A percentile compares a stretch with the other conserved stretches of the same genome.
phyloP scores from a whole-genome alignment of 2,797 vertebrate genomes.

The Harpagifer antarcticus region DNA sequence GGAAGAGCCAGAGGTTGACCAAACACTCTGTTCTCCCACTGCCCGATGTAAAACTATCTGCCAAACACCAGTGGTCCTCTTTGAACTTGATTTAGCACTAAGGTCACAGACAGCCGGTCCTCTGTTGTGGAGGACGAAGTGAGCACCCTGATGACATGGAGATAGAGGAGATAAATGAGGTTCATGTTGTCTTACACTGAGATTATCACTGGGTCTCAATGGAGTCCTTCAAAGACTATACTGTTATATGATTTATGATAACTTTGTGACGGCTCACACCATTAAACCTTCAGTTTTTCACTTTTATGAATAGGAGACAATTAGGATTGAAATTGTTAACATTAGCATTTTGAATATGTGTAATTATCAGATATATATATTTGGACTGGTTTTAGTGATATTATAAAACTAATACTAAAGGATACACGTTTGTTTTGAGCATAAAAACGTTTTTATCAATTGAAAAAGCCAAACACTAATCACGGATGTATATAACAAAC shows the following conservation, averaged over 20 bases:
- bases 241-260: conserved; percentile 30
- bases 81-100: conserved; percentile 93
- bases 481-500: no score
- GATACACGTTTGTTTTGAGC: no score
- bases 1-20: conserved; percentile 81
- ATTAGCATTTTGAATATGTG: neutral
- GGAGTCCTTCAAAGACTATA: conserved; percentile 33
- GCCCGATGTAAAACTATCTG: conserved; percentile 87
- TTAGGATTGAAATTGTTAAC: neutral
- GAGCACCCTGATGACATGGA: conserved; percentile 80
- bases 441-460: no score
- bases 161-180: conserved; percentile 82
- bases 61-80: conserved; percentile 85
- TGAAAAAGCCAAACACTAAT: no score
- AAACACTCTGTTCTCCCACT: conserved; percentile 83
- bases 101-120: conserved; percentile 84
- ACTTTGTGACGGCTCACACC: conserved; percentile 10
- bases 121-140: conserved; percentile 81
- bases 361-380: neutral
- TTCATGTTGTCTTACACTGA: conserved; percentile 74
- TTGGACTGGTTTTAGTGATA: neutral
- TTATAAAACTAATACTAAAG: neutral
- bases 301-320: no score
- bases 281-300: neutral
- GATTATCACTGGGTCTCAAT: conserved; percentile 45